These are phyloP conservation scores for Sus scrofa DNA, from an alignment of 2,113 vertebrate genomes.

Conservation along the genomic window DNA sequence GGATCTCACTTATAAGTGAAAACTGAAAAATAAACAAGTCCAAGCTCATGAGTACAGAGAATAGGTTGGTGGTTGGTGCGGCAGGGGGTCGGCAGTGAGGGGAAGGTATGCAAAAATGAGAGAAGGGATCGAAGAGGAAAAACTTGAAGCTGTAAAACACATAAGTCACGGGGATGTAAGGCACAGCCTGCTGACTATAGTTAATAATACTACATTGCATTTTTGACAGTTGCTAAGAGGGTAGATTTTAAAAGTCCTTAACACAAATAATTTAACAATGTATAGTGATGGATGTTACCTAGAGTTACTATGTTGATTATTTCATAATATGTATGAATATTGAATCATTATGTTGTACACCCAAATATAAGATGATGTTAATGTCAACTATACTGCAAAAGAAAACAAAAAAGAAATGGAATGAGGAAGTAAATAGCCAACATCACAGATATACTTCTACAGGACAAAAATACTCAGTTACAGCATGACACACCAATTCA, in stretches of 20 bases:
- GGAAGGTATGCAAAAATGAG: not conserved
- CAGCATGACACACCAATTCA: not conserved
- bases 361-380: not conserved
- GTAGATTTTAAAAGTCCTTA: not conserved
- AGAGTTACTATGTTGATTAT: not conserved
- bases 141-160: not conserved
- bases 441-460: not conserved
- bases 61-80: not conserved
- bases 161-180: not conserved
- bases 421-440: not conserved
- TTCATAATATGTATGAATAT: not conserved
- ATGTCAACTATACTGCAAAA: not conserved
- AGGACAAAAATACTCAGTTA: not conserved
- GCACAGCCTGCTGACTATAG: not conserved
- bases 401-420: not conserved
- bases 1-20: not conserved
- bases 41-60: not conserved
- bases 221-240: not conserved
- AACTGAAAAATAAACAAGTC: not conserved
- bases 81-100: rapidly evolving
- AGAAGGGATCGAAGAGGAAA: not conserved
- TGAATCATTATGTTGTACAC: not conserved
- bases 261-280: not conserved
- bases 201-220: not conserved
- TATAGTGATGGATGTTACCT: not conserved